Percentiles rank a stretch among this genome's conserved stretches.
These are phyloP conservation scores for Crenuchus spilurus DNA, from an alignment of 2,797 vertebrate genomes.

Conservation along the genomic window DNA sequence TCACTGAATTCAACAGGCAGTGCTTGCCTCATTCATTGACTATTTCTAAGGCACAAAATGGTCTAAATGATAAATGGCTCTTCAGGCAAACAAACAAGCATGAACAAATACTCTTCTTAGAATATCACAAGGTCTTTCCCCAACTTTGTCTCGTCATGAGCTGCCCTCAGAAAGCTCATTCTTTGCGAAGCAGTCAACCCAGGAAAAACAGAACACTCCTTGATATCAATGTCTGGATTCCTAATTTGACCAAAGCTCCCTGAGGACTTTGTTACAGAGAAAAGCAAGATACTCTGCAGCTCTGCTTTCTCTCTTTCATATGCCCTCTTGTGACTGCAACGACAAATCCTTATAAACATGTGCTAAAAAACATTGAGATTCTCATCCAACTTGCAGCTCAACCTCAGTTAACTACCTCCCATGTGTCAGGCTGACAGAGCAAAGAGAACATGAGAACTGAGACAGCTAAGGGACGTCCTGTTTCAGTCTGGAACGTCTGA, in stretches of 20 bases:
- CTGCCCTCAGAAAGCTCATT: background rate
- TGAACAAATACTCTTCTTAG: background rate
- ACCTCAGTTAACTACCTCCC: background rate
- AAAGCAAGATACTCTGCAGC: background rate
- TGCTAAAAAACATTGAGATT: background rate
- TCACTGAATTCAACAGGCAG: no score
- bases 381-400: background rate
- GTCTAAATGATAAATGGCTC: background rate
- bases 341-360: background rate
- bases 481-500: background rate
- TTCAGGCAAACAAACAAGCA: background rate
- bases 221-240: background rate
- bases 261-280: background rate
- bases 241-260: background rate
- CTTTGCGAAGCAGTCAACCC: background rate
- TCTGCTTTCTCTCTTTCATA: conserved; percentile 6
- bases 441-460: background rate
- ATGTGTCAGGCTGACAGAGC: background rate
- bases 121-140: background rate
- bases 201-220: conserved; percentile 5
- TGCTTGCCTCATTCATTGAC: background rate
- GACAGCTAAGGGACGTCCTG: background rate
- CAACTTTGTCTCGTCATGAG: background rate
- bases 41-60: background rate
- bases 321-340: background rate